Percentiles rank a stretch among this genome's conserved stretches.
phyloP scores from a whole-genome alignment of 2,888 invertebrate genomes.

The Yponomeuta plumbellus region DNA sequence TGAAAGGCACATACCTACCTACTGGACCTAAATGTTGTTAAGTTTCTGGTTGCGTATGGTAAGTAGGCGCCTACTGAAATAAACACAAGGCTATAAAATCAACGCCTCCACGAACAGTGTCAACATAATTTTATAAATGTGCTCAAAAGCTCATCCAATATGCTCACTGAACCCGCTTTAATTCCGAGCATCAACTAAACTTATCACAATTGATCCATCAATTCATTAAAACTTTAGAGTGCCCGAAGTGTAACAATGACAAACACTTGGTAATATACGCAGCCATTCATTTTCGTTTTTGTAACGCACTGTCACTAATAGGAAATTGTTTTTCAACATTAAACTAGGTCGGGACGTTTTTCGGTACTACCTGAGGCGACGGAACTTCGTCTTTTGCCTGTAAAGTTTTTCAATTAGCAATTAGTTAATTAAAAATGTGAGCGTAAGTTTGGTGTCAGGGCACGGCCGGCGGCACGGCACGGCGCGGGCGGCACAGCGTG shows the following conservation, averaged over 20 bases:
- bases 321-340: constrained; percentile 38
- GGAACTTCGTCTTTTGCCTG: constrained; percentile 38
- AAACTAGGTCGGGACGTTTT: constrained; percentile 47
- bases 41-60: too few species aligned
- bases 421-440: constrained; percentile 60
- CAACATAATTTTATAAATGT: background rate
- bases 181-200: background rate
- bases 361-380: constrained; percentile 40
- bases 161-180: constrained; percentile 1
- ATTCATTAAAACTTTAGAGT: constrained; percentile 2
- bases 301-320: constrained; percentile 10
- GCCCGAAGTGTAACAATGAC: background rate
- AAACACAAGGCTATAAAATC: background rate
- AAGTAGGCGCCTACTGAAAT: too few species aligned
- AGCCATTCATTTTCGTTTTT: constrained; percentile 1
- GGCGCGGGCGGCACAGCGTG: constrained; percentile 28
- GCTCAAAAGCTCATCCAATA: background rate
- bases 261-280: constrained; percentile 1
- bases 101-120: background rate
- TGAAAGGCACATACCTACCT: too few species aligned
- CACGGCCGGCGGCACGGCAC: constrained; percentile 14
- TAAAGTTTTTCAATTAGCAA: constrained; percentile 66
- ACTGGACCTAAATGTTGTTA: too few species aligned
- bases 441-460: constrained; percentile 23
- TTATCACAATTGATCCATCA: constrained; percentile 2